These are phyloP conservation scores for Mungos mungo DNA, from an alignment of 2,113 vertebrate species.

Conservation along the genomic window DNA sequence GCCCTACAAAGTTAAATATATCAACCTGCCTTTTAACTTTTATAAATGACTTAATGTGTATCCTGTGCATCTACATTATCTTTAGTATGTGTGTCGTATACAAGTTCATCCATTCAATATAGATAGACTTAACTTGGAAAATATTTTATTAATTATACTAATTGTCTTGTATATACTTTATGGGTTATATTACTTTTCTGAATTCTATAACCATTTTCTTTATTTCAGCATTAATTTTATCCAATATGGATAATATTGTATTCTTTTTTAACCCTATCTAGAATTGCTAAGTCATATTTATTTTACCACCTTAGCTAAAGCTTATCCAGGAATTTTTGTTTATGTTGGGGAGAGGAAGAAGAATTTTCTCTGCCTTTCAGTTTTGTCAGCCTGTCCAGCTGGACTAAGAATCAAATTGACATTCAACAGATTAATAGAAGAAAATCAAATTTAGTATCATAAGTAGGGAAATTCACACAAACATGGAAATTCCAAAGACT, in stretches of 20 bases:
- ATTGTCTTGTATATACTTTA: background rate
- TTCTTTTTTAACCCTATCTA: background rate
- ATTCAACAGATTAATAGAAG: background rate
- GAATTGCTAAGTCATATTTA: background rate
- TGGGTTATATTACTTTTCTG: background rate
- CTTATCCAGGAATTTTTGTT: background rate
- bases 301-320: background rate
- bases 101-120: conserved; percentile 28
- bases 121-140: conserved; percentile 19
- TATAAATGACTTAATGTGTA: conserved; percentile 8
- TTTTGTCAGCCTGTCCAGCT: background rate
- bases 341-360: background rate
- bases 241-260: background rate
- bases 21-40: background rate
- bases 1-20: background rate
- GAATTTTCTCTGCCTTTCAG: background rate
- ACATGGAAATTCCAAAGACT: background rate
- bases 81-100: background rate
- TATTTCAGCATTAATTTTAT: background rate
- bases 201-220: background rate
- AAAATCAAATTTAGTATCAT: background rate
- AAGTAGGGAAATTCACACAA: background rate
- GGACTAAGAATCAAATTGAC: background rate
- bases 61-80: background rate
- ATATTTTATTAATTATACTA: conserved; percentile 27